These are phyloP conservation scores for Magallana gigas DNA, from an alignment of 1,140 invertebrate genomes.

Conservation along the genomic window DNA sequence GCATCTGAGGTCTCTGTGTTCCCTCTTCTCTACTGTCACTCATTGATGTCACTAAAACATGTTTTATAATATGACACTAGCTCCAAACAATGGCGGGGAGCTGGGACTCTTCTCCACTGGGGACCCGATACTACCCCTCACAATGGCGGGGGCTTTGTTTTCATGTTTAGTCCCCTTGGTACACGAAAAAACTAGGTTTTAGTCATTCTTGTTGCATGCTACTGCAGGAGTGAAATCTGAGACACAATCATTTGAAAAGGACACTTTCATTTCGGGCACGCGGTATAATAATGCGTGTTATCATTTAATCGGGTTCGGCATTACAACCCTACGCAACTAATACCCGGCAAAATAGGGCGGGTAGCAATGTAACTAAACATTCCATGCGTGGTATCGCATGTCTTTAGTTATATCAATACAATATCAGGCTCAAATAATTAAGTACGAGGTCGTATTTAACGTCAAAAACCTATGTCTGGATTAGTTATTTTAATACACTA, in stretches of 20 bases:
- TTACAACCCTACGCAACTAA: neutral
- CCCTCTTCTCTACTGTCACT: neutral
- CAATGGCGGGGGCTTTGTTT: neutral
- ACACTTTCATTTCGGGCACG: constrained; percentile 24
- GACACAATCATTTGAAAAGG: neutral
- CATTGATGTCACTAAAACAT: neutral
- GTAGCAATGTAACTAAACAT: constrained; percentile 1
- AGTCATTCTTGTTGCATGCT: constrained; percentile 14
- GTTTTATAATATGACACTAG: neutral
- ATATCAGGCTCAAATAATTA: no score
- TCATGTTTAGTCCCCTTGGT: neutral
- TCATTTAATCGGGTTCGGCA: neutral
- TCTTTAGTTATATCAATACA: neutral
- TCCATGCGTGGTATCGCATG: neutral
- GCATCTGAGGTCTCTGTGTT: no score
- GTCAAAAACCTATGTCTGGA: no score
- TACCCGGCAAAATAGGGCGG: neutral
- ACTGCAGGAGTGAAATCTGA: neutral
- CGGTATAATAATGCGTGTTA: neutral
- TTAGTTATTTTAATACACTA: no score
- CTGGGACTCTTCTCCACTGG: neutral
- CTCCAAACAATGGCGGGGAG: neutral
- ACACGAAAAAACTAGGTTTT: neutral
- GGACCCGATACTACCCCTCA: neutral
- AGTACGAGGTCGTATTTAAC: no score